Evolutionary conservation across 2,113 vertebrate species (phyloP).

Genomic region (Pelobates fuscus): DNA sequence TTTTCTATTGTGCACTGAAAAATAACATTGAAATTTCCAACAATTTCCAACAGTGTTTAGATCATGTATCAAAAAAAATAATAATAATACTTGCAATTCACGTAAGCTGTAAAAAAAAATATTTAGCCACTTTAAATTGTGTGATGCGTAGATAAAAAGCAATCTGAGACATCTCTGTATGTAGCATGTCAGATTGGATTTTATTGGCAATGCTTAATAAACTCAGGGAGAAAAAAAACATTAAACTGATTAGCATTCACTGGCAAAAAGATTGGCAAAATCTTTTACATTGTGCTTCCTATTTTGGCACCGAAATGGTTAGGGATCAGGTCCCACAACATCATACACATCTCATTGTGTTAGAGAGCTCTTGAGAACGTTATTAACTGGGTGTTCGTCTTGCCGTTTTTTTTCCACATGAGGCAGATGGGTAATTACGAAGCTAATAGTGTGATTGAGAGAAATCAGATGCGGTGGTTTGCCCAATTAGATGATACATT

Average conservation of each 20-base stretch:
- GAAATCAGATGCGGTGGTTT: constrained; percentile 99
- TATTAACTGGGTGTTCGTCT: constrained; percentile 98
- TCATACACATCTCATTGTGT: constrained; percentile 93
- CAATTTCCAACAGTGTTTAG: too few species aligned
- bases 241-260: constrained; percentile 67
- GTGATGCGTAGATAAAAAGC: too few species aligned
- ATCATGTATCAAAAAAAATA: too few species aligned
- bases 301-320: constrained; percentile 85
- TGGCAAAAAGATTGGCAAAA: constrained; percentile 67
- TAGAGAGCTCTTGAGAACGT: constrained; percentile 99
- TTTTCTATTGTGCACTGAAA: too few species aligned
- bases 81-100: too few species aligned
- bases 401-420: constrained; percentile 91
- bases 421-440: constrained; percentile 99
- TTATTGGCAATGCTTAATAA: constrained; percentile 58
- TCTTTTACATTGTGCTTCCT: constrained; percentile 73
- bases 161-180: too few species aligned
- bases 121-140: too few species aligned
- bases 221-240: constrained; percentile 66
- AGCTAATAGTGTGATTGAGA: constrained; percentile 99
- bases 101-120: too few species aligned
- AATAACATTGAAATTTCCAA: too few species aligned
- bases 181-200: constrained; percentile 2
- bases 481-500: constrained; percentile 99
- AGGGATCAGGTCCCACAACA: constrained; percentile 86